Conservation (phyloP, 2,113 vertebrate genomes). For the Machaerirhynchus nigripectus region DNA sequence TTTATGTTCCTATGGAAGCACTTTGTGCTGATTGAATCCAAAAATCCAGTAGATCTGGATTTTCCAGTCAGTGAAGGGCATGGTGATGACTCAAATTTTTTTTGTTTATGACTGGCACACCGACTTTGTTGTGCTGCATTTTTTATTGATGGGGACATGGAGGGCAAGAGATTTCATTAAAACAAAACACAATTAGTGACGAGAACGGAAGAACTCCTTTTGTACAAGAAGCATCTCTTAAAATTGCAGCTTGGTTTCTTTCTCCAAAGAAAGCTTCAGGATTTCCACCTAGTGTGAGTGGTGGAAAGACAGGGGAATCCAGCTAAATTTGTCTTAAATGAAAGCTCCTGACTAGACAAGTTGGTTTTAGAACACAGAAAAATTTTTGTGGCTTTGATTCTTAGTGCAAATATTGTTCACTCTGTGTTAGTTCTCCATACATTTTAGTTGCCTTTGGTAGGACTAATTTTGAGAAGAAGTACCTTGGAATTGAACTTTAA, state of each 20-base stretch:
- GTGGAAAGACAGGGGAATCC: background rate
- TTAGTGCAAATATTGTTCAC: background rate
- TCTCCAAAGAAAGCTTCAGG: background rate
- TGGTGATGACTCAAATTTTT: background rate
- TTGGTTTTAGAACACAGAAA: background rate
- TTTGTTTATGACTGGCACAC: background rate
- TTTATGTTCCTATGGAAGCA: background rate
- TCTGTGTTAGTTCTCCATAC: background rate
- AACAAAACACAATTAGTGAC: background rate
- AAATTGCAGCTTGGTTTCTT: background rate
- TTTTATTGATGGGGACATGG: background rate
- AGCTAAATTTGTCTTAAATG: background rate
- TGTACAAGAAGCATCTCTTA: background rate
- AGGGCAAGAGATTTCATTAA: background rate
- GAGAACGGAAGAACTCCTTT: background rate
- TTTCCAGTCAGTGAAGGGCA: background rate
- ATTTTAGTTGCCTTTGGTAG: background rate
- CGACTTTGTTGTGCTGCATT: background rate
- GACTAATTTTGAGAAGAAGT: background rate
- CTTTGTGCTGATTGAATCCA: background rate
- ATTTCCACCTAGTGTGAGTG: background rate
- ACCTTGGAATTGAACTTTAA: background rate
- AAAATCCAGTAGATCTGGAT: background rate
- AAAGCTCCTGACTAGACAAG: background rate
- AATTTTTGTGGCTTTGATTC: background rate